Conservation (phyloP, 2,797 vertebrate genomes). For the Myoxocephalus aenaeus region DNA sequence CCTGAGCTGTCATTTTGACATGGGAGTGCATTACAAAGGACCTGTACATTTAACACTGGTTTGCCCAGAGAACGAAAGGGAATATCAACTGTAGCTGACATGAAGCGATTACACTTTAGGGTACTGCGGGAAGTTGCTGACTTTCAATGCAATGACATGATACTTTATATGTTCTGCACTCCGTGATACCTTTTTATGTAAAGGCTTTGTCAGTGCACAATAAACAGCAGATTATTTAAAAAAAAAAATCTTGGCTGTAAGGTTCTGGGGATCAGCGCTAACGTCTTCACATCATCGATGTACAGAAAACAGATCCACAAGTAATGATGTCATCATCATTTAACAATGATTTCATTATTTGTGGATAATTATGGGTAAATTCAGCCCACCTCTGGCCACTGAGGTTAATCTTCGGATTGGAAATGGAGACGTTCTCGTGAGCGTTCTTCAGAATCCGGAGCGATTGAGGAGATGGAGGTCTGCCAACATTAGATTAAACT, state of each 20-base stretch:
- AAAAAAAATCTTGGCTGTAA: background rate
- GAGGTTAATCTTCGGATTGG: background rate
- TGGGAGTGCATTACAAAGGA: constrained; percentile 6
- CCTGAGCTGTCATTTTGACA: constrained; percentile 2
- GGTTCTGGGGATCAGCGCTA: too few species aligned
- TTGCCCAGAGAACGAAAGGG: constrained; percentile 5
- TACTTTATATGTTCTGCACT: constrained; percentile 9
- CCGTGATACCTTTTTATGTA: constrained; percentile 4
- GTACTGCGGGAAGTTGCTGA: constrained; percentile 29
- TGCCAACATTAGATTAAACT: constrained; percentile 1
- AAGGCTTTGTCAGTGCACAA: background rate
- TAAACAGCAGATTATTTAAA: background rate
- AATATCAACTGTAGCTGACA: constrained; percentile 36
- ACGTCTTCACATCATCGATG: background rate
- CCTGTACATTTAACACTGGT: constrained; percentile 17
- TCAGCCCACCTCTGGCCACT: background rate
- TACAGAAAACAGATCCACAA: constrained; percentile 7
- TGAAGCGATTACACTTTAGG: constrained; percentile 22
- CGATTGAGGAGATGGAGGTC: background rate
- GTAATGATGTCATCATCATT: background rate
- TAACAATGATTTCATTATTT: too few species aligned
- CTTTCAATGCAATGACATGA: constrained; percentile 48
- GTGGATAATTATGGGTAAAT: background rate
- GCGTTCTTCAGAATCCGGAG: background rate
- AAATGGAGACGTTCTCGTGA: background rate